phyloP scores from a whole-genome alignment of 92 coral and sea anemone species.

The Parazoanthus swiftii region DNA sequence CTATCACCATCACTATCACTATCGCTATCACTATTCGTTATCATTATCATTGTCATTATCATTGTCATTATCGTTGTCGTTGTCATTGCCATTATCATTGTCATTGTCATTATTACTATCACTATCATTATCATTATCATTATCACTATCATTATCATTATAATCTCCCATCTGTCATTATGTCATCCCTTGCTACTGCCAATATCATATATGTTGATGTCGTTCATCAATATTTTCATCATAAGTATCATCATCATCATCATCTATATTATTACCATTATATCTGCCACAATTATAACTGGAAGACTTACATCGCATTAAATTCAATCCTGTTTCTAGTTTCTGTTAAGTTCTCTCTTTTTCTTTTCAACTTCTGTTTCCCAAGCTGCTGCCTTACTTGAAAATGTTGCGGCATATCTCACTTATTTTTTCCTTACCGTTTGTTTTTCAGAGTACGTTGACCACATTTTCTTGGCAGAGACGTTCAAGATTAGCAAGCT shows the following conservation, averaged over 20 bases:
- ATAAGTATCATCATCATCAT: not conserved
- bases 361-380: not conserved
- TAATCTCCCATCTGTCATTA: too few species aligned
- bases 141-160: not conserved
- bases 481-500: constrained; percentile 1
- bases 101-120: not conserved
- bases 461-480: constrained; percentile 36
- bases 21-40: not conserved
- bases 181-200: not conserved
- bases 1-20: too few species aligned
- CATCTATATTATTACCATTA: not conserved
- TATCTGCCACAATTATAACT: not conserved
- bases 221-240: too few species aligned
- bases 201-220: too few species aligned
- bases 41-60: not conserved
- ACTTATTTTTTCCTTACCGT: not conserved
- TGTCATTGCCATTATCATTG: not conserved
- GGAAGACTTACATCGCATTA: too few species aligned
- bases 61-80: not conserved
- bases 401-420: not conserved
- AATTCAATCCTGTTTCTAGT: not conserved
- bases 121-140: too few species aligned
- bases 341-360: not conserved
- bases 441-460: constrained; percentile 18
- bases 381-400: too few species aligned